Evolutionary conservation across 2,888 invertebrate genomes (phyloP).

Genomic region (Caenorhabditis becei): DNA sequence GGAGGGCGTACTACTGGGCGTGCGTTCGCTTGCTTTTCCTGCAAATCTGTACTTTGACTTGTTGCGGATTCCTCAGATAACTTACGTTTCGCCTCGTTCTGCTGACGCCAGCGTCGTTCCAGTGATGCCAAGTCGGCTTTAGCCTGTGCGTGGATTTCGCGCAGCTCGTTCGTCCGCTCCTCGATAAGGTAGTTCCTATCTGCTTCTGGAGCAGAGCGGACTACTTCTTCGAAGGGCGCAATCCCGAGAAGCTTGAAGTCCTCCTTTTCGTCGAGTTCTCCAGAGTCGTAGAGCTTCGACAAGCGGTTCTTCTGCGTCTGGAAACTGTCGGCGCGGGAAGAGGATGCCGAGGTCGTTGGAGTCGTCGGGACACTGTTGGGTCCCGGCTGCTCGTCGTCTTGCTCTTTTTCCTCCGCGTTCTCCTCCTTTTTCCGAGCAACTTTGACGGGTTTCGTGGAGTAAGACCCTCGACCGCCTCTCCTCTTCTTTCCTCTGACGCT

Average conservation of each 20-base stretch:
- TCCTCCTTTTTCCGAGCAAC: neutral
- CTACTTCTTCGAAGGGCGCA: neutral
- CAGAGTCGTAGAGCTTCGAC: slow-evolving; percentile 13
- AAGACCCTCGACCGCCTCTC: slow-evolving; percentile 16
- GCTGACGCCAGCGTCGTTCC: neutral
- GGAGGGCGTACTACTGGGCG: neutral
- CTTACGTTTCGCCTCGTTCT: slow-evolving; percentile 25
- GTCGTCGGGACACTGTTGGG: neutral
- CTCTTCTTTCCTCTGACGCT: slow-evolving; percentile 18
- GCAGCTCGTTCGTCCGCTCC: slow-evolving; percentile 21
- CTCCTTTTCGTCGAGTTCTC: neutral
- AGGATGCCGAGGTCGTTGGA: slow-evolving; percentile 5
- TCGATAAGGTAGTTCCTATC: slow-evolving; percentile 18
- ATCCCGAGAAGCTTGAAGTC: slow-evolving; percentile 9
- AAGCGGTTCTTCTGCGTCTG: slow-evolving; percentile 18
- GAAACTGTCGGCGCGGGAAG: slow-evolving; percentile 16
- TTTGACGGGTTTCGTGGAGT: neutral
- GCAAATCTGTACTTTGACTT: neutral
- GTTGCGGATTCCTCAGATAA: neutral
- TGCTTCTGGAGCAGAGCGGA: neutral
- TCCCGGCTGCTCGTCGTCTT: neutral
- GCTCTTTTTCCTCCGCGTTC: slow-evolving; percentile 11
- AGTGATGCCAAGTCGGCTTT: slow-evolving; percentile 1
- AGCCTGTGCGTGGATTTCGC: neutral
- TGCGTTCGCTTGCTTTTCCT: slow-evolving; percentile 5